phyloP scores from a whole-genome alignment of 2,888 invertebrate species.

The Bruchidius siliquastri region DNA sequence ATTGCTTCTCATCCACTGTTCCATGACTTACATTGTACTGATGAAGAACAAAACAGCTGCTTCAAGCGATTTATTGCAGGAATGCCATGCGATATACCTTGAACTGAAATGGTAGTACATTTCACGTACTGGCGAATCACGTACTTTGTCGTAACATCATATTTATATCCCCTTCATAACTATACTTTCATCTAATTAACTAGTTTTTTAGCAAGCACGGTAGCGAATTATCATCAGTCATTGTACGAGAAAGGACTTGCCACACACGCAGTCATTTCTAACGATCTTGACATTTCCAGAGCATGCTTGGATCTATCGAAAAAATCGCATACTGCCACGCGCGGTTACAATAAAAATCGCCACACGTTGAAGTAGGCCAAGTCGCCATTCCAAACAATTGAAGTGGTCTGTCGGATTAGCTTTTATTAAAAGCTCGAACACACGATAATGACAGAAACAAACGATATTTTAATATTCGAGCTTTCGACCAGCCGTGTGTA shows the following conservation, averaged over 20 bases:
- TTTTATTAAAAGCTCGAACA: background rate
- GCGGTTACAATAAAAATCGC: background rate
- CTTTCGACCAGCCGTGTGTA: background rate
- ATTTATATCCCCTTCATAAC: background rate
- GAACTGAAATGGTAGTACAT: too few species aligned
- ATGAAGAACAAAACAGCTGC: too few species aligned
- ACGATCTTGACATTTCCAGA: background rate
- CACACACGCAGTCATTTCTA: background rate
- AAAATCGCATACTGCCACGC: background rate
- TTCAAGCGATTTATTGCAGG: too few species aligned
- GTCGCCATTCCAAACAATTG: background rate
- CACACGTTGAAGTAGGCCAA: background rate
- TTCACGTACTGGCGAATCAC: background rate
- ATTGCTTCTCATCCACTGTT: too few species aligned
- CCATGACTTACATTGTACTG: too few species aligned
- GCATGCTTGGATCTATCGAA: background rate
- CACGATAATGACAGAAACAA: background rate
- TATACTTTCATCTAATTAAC: background rate
- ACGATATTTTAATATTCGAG: background rate
- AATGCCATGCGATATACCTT: too few species aligned
- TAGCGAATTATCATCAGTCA: background rate
- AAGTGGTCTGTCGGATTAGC: background rate
- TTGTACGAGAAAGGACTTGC: background rate
- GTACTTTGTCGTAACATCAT: background rate
- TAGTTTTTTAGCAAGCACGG: background rate